Evolutionary conservation across 1,140 invertebrate species (phyloP).

Genomic region (Notospermus geniculatus): DNA sequence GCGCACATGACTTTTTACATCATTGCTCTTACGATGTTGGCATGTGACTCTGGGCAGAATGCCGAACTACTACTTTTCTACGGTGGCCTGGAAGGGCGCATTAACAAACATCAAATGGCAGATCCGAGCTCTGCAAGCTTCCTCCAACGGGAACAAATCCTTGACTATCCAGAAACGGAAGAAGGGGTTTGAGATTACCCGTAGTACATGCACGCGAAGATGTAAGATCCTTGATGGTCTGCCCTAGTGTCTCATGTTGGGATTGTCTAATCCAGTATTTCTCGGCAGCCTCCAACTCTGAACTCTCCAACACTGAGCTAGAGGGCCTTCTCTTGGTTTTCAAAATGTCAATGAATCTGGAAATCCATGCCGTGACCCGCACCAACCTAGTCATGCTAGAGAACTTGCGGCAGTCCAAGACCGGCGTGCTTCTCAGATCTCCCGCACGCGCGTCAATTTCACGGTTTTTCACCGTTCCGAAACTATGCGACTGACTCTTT

Average conservation of each 20-base stretch:
- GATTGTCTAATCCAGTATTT: not conserved
- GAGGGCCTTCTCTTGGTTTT: not conserved
- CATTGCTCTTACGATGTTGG: too few relatives aligned
- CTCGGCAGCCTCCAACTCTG: not conserved
- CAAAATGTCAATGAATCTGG: not conserved
- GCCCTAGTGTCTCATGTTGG: not conserved
- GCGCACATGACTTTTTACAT: too few relatives aligned
- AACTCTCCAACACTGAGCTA: not conserved
- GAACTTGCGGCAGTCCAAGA: not conserved
- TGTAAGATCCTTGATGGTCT: not conserved
- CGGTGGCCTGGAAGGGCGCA: too few relatives aligned
- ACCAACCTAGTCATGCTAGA: not conserved
- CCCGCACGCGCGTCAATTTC: too few relatives aligned
- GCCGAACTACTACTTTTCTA: too few relatives aligned
- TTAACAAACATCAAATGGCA: not conserved
- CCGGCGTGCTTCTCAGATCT: too few relatives aligned
- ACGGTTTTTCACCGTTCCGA: not conserved
- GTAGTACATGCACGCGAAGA: not conserved
- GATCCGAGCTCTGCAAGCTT: conserved; percentile 1
- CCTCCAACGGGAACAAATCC: not conserved
- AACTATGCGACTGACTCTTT: not conserved
- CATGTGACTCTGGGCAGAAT: too few relatives aligned
- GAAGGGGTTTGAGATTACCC: not conserved
- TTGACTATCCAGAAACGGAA: not conserved
- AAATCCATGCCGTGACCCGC: not conserved